phyloP scores from a whole-genome alignment of 2,113 vertebrate species.

The Lethenteron camtschaticum region DNA sequence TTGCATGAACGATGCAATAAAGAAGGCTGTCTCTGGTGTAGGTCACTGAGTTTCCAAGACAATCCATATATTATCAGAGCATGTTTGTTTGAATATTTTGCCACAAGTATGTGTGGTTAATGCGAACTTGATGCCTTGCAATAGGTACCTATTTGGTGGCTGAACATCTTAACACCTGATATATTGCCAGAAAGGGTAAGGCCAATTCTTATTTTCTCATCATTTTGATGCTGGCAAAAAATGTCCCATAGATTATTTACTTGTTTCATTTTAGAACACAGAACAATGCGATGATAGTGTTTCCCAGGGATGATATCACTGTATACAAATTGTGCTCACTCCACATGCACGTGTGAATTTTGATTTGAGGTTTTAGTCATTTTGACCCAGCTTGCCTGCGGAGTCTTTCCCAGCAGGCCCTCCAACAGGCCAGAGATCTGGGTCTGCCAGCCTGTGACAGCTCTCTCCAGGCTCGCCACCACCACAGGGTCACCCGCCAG shows the following conservation, averaged over 20 bases:
- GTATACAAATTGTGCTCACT: background rate
- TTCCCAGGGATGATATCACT: slow-evolving; percentile 7
- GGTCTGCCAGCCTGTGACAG: slow-evolving; percentile 44
- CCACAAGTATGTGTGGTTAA: too few species aligned
- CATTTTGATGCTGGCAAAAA: too few species aligned
- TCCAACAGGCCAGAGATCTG: slow-evolving; percentile 41
- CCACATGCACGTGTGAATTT: background rate
- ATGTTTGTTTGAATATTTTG: too few species aligned
- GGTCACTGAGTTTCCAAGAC: too few species aligned
- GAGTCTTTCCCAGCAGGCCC: slow-evolving; percentile 36
- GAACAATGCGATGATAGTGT: slow-evolving; percentile 6
- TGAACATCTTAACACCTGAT: too few species aligned
- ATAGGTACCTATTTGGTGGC: too few species aligned
- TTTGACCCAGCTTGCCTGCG: slow-evolving; percentile 27
- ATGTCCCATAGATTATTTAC: too few species aligned
- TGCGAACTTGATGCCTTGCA: too few species aligned
- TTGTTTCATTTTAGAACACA: background rate
- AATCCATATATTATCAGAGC: too few species aligned
- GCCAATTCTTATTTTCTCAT: too few species aligned
- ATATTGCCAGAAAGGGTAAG: too few species aligned
- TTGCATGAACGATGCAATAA: background rate
- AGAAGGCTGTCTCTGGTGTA: background rate
- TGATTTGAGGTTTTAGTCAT: background rate
- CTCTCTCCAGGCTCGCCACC: slow-evolving; percentile 37
- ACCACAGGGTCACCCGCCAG: slow-evolving; percentile 22